phyloP scores from a whole-genome alignment of 2,888 invertebrate genomes.

The Marasmarcha lunaedactyla region DNA sequence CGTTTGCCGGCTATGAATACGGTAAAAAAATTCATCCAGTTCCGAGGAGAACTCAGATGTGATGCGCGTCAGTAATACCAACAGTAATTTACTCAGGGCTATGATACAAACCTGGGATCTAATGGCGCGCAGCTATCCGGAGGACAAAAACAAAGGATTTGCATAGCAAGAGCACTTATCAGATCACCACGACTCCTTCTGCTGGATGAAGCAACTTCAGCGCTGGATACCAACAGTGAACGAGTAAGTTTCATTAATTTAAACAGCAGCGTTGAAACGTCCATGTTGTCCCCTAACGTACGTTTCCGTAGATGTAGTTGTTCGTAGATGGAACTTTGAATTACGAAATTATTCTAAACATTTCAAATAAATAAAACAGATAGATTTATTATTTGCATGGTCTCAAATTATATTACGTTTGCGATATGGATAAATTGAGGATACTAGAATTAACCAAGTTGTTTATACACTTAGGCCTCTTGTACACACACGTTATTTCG shows the following conservation, averaged over 20 bases:
- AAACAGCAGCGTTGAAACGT: no score
- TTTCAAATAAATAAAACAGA: no score
- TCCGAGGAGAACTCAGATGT: no score
- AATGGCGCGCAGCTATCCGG: constrained; percentile 76
- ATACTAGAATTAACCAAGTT: no score
- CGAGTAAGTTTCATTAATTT: constrained; percentile 58
- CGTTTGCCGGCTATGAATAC: no score
- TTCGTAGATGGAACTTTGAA: no score
- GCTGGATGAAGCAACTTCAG: constrained; percentile 79
- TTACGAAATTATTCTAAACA: no score
- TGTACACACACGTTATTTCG: constrained; percentile 15
- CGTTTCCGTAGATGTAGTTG: not conserved
- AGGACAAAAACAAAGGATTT: constrained; percentile 82
- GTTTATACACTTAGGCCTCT: constrained; percentile 7
- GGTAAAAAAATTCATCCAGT: no score
- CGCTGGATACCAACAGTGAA: constrained; percentile 78
- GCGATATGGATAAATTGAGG: no score
- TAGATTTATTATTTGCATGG: no score
- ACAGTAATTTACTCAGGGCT: constrained; percentile 66
- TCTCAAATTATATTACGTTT: no score
- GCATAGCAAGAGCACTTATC: constrained; percentile 79
- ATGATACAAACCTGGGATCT: constrained; percentile 78
- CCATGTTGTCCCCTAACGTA: not conserved
- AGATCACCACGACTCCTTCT: constrained; percentile 74
- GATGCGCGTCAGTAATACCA: no score